Evolutionary conservation across 92 coral and sea anemone species (phyloP), one percentile per base, ranked within the genome.

Genomic region (Desmophyllum pertusum): DNA sequence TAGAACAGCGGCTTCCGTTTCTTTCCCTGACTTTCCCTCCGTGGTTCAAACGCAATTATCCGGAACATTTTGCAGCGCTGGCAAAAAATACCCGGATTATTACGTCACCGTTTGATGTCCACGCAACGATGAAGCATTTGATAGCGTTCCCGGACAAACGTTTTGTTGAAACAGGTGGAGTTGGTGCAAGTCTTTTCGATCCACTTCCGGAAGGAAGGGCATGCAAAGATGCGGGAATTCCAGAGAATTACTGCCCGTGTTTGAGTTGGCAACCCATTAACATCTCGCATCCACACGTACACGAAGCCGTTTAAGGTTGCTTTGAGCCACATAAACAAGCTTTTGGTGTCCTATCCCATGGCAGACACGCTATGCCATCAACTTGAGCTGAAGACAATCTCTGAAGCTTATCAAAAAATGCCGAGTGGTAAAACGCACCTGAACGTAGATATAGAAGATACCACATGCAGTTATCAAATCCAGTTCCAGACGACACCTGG

Each of bases 1-100:
- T 94, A 25, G 98, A 94, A 73, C 94, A 92, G 38, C 71, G 98
- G 51, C 85, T 94, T 51, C 98, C 98, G 9, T 87, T 94, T 77
- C 80, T 92, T n/a, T 92, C 98, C 25, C 80, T 91, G 37, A 89
- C 93, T 19, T 73, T 94, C 23, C 98, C 98, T 2, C 18, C 82
- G 23, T 84, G 89, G 91, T 84, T 90, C 36, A 77, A 87, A 52
- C 61, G 78, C 46, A 81, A 64, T 55, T 88, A 45, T 64, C 90
- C 90, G 42, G 86, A 71, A 18, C 40, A 77, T 55, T 67, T 76
- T 35, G 80, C 68, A 4, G 83, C 75, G 31, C 76, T 94, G 43
- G 57, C 52, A 29, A 80, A 61, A 31, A 94, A 89, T 72, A 72
- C 92, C 15, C 73, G 86, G 46, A 85, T 85, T 15, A 84, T 94